Evolutionary conservation across 2,888 invertebrate genomes (phyloP), one percentile per base, ranked within the genome.

Genomic region (Napeogenes sylphis): DNA sequence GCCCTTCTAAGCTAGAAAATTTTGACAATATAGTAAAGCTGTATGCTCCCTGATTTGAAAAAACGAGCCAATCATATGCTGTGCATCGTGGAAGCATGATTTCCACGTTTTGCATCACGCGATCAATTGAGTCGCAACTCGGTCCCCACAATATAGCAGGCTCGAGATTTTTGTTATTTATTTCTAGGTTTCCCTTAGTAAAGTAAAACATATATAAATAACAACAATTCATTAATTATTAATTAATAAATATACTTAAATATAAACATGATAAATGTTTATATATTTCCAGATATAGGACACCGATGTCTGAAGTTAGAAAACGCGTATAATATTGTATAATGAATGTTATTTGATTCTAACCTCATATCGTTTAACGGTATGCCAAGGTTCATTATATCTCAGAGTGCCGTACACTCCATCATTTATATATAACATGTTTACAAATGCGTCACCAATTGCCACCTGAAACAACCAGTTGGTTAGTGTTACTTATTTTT

Each of bases 361-460:
- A 68, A 79, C 79, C 75, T 75, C 71, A 67, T 78, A 77, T 61
- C 73, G 76, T 55, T 68, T 69, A n/a, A 80, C 67, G 13, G 67
- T 71, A 56, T 77, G 76, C 78, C 81, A 80, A 53, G 71, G n/a
- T n/a, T n/a, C n/a, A n/a, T n/a, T n/a, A n/a, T n/a, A n/a, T n/a
- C n/a, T n/a, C n/a, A n/a, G n/a, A n/a, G n/a, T n/a, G n/a, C n/a
- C n/a, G n/a, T n/a, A n/a, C n/a, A n/a, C n/a, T n/a, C n/a, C n/a
- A n/a, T n/a, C n/a, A n/a, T n/a, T n/a, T n/a, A n/a, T n/a, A n/a
- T n/a, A n/a, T n/a, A n/a, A n/a, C n/a, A n/a, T 77, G 61, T 74
- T 76, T 4, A 77, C 68, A 54, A 64, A 66, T 63, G 75, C 74
- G 38, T 72, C 71, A 57, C 71, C 67, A 47, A 73, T 78, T 59